Evolutionary conservation across 1,140 invertebrate species (phyloP).

Genomic region (Lycorma delicatula): DNA sequence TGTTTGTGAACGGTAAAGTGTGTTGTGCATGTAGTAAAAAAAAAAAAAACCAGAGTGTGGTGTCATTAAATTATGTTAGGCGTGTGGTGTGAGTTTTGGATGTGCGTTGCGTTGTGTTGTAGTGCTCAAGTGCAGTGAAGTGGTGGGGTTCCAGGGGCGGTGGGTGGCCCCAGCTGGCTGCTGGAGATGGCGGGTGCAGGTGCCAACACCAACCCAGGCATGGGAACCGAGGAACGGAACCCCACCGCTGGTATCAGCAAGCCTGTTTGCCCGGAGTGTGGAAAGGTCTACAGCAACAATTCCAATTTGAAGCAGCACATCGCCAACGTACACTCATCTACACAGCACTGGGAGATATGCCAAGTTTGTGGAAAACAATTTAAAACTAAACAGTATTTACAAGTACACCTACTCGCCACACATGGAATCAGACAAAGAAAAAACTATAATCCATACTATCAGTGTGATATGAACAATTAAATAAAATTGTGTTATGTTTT

Average conservation of each 20-base stretch:
- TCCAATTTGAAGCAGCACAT: constrained; percentile 65
- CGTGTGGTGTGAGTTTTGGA: no score
- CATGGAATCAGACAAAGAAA: constrained; percentile 54
- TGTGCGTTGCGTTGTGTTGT: no score
- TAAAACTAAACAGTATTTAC: constrained; percentile 60
- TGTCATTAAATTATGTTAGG: neutral
- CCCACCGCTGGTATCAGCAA: constrained; percentile 35
- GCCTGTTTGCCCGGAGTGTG: constrained; percentile 57
- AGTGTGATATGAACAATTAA: no score
- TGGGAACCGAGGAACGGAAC: constrained; percentile 25
- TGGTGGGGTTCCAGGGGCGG: constrained; percentile 20
- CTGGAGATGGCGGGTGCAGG: constrained; percentile 7
- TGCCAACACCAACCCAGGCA: constrained; percentile 1
- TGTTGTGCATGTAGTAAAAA: neutral
- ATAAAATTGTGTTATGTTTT: no score
- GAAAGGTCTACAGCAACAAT: constrained; percentile 54
- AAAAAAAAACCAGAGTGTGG: no score
- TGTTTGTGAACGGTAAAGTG: neutral
- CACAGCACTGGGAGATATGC: constrained; percentile 52
- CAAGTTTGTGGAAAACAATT: constrained; percentile 55
- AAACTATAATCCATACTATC: constrained; percentile 16
- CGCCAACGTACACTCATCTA: constrained; percentile 58
- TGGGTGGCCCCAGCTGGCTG: constrained; percentile 9
- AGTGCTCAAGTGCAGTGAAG: constrained; percentile 8
- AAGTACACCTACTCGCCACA: constrained; percentile 57